These are phyloP conservation scores for Halocynthia roretzi DNA, from an alignment of 23 tunicate species.

Conservation along the genomic window DNA sequence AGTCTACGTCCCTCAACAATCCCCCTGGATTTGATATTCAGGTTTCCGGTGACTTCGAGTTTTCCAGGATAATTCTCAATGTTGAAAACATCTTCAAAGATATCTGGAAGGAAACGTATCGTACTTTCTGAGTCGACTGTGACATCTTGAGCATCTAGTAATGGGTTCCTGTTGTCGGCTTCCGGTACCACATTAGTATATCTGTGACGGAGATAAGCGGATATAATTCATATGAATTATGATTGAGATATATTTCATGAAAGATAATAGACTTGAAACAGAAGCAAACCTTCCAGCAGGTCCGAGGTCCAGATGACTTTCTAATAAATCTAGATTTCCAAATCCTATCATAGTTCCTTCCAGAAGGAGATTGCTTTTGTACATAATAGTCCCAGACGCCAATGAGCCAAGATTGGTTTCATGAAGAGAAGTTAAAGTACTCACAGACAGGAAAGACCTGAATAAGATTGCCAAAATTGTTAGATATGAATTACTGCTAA, in stretches of 20 bases:
- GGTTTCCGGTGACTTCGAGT: not conserved
- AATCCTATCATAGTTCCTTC: constrained; percentile 25
- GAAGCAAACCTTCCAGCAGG: constrained; percentile 18
- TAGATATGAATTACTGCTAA: too few species aligned
- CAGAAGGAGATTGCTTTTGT: not conserved
- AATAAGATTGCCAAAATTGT: too few species aligned
- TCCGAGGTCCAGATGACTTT: constrained; percentile 2
- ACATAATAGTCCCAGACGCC: not conserved
- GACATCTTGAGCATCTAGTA: constrained; percentile 5
- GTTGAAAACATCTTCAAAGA: not conserved
- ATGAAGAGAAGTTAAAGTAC: constrained; percentile 16
- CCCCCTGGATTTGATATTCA: constrained; percentile 13
- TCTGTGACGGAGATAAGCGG: not conserved
- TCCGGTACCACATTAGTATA: not conserved
- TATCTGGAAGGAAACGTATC: constrained; percentile 4
- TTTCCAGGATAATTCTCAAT: not conserved
- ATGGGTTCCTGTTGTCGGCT: not conserved
- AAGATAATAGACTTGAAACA: not conserved
- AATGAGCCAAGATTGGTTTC: not conserved
- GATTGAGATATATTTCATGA: not conserved
- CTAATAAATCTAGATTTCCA: constrained; percentile 15
- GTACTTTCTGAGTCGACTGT: constrained; percentile 9
- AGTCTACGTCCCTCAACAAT: constrained; percentile 1
- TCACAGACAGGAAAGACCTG: too few species aligned
- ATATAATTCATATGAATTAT: not conserved